Percentiles rank a stretch among this genome's conserved stretches.
These are phyloP conservation scores for Ia io DNA, from an alignment of 2,113 vertebrate species.

Conservation along the genomic window DNA sequence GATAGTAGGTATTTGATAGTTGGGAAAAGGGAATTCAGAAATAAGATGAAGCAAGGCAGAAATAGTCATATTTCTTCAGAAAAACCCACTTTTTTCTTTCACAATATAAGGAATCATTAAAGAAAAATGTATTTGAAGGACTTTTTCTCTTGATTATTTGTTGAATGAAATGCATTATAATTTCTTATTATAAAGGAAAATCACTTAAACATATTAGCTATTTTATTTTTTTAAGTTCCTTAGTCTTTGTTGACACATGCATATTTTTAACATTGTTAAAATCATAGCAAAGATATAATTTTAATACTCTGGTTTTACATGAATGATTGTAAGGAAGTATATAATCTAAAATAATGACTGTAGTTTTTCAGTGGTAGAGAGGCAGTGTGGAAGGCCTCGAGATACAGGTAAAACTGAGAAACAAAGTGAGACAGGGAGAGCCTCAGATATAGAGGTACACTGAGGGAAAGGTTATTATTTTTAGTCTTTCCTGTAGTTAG, in stretches of 20 bases:
- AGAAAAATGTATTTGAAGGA: neutral
- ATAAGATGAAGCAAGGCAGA: neutral
- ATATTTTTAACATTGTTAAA: constrained; percentile 6
- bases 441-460: neutral
- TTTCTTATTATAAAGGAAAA: neutral
- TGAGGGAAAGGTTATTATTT: neutral
- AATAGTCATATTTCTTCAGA: neutral
- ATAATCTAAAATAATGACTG: neutral
- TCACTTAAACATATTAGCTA: neutral
- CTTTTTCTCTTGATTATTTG: neutral
- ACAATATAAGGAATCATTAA: neutral
- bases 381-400: neutral
- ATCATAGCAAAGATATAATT: neutral
- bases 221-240: neutral
- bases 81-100: neutral
- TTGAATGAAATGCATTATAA: neutral
- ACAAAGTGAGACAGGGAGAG: neutral
- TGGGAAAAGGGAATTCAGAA: neutral
- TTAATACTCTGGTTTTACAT: neutral
- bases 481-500: neutral
- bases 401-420: neutral
- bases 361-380: neutral
- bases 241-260: neutral
- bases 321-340: neutral
- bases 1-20: neutral